A percentile compares a stretch with the other conserved stretches of the same genome.
These are phyloP conservation scores for Drosophila monieri DNA, from an alignment of 2,888 invertebrate genomes.

Conservation along the genomic window DNA sequence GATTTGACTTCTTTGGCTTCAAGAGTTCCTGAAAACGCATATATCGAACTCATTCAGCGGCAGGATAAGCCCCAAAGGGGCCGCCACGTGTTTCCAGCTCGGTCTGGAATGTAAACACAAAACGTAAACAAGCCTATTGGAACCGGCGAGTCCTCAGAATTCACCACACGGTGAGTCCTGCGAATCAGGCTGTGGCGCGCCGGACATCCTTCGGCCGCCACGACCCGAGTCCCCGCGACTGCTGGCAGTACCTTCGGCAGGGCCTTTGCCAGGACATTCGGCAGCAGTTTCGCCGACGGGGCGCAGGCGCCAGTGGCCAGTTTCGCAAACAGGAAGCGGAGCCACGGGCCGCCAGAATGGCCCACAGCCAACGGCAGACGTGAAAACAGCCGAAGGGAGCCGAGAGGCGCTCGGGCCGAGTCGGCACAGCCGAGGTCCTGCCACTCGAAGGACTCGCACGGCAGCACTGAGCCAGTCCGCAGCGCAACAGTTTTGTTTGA, in stretches of 20 bases:
- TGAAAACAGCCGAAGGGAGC: conserved; percentile 26
- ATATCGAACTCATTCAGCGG: no score
- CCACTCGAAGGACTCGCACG: conserved; percentile 21
- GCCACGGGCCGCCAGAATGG: conserved; percentile 45
- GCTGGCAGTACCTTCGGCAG: conserved; percentile 10
- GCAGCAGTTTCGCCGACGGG: conserved; percentile 19
- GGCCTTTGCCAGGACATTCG: conserved; percentile 7
- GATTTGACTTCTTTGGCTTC: no score
- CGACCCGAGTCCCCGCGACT: neutral
- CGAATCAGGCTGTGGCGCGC: conserved; percentile 2
- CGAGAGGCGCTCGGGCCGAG: conserved; percentile 9
- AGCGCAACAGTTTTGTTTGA: conserved; percentile 73
- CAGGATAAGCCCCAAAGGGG: neutral
- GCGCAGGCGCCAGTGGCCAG: conserved; percentile 64
- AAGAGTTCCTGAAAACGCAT: no score
- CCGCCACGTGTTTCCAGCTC: conserved; percentile 20
- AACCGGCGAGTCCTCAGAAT: conserved; percentile 49
- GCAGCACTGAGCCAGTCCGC: conserved; percentile 11
- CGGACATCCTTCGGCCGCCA: neutral
- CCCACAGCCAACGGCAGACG: conserved; percentile 65
- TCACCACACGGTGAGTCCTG: conserved; percentile 52
- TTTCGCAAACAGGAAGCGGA: conserved; percentile 45
- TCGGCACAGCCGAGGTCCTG: conserved; percentile 24
- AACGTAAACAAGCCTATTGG: conserved; percentile 72
- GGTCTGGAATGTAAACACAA: conserved; percentile 71